Evolutionary conservation across 2,888 invertebrate genomes (phyloP), one percentile per base, ranked within the genome.

Genomic region (Ichneumoninae sp.): DNA sequence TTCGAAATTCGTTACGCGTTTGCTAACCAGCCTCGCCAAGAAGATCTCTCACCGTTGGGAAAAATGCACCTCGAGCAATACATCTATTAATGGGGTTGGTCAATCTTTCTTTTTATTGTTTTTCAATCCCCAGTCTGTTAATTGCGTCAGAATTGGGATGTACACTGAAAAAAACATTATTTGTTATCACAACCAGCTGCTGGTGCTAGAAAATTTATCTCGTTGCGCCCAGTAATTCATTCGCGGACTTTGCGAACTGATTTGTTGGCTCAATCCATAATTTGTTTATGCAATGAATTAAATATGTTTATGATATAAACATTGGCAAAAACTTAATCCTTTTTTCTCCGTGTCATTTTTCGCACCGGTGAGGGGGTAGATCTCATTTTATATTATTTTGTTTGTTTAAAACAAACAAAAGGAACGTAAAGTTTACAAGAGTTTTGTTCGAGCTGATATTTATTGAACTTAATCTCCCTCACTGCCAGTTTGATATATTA

Each of bases 401-500:
- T 16, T 47, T 16, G 44, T 16, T 47, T 47, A 16, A 16, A 3
- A 47, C 40, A 40, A 36, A 30, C 16, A 66, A 57, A 40, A 7
- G 19, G 47, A 65, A 57, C 57, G 16, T 26, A 60, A 68, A 57
- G 74, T 68, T 68, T 68, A 74, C 74, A 50, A 16, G 22, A n/a
- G n/a, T 16, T 52, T 66, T 60, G 26, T 60, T 75, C 26, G 60
- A 16, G 57, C 54, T 22, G n/a, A 75, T 80, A 75, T 70, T 82
- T 57, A 71, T 65, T n/a, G 47, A 47, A 22, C 10, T 71, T 65
- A 47, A 70, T 77, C 70, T 77, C 40, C 60, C 26, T 19, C 36
- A 13, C 22, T 33, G 70, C 26, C 69, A 19, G 50, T 22, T 72
- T 77, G 82, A 82, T 78, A 50, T 82, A 82, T 78, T 66, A 70